These are phyloP conservation scores for Chionoecetes opilio DNA, from an alignment of 1,140 invertebrate genomes.

Conservation along the genomic window DNA sequence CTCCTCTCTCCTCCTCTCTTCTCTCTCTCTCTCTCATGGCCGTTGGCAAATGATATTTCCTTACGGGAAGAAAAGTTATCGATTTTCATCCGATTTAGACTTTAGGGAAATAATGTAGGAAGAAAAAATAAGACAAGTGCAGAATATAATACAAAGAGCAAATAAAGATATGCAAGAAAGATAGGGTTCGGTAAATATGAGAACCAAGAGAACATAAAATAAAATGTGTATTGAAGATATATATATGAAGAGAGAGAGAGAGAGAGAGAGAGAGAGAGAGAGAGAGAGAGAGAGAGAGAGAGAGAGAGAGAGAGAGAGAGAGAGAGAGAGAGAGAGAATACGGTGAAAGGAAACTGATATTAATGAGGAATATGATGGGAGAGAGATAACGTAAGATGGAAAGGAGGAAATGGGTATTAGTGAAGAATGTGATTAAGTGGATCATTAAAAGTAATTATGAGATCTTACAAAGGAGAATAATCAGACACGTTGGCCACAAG, in stretches of 20 bases:
- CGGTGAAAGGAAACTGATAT: not conserved
- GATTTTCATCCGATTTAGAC: not conserved
- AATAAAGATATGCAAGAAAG: too few relatives aligned
- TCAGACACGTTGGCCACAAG: too few relatives aligned
- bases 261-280: too few relatives aligned
- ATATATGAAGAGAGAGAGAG: too few relatives aligned
- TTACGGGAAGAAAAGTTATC: too few relatives aligned
- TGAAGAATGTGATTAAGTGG: not conserved
- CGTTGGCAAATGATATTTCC: too few relatives aligned
- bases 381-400: not conserved
- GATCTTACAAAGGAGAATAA: not conserved
- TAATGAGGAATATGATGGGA: not conserved
- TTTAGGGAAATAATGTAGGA: not conserved
- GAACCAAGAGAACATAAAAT: not conserved
- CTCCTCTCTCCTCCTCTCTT: not conserved
- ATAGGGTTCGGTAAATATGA: not conserved
- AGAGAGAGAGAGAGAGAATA: too few relatives aligned
- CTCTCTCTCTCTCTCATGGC: not conserved
- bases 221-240: not conserved
- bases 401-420: not conserved
- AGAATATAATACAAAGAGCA: not conserved
- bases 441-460: not conserved
- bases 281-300: too few relatives aligned
- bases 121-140: not conserved
- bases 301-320: too few relatives aligned